Conservation (phyloP, 2,797 vertebrate species). For the Cyclopterus lumpus region DNA sequence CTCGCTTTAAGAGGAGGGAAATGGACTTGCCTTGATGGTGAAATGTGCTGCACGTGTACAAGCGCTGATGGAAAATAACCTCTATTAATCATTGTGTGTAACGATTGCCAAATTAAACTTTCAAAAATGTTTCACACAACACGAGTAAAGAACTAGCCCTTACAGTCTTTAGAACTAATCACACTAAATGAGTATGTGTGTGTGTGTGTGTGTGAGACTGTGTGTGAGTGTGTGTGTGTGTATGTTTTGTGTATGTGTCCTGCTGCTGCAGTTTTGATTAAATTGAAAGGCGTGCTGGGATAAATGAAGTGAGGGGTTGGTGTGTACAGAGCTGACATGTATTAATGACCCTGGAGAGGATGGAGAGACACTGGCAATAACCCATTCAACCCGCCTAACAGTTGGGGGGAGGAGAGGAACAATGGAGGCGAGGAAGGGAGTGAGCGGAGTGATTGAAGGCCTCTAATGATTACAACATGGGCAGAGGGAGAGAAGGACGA, state of each 20-base stretch:
- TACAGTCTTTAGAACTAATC: slow-evolving; percentile 26
- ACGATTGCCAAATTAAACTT: slow-evolving; percentile 4
- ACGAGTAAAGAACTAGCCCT: slow-evolving; percentile 12
- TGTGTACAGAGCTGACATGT: slow-evolving; percentile 77
- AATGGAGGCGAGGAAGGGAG: neutral
- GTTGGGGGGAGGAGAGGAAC: neutral
- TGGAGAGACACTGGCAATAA: slow-evolving; percentile 74
- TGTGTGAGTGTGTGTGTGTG: slow-evolving; percentile 23
- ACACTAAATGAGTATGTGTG: slow-evolving; percentile 17
- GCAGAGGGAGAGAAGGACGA: neutral
- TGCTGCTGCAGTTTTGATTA: slow-evolving; percentile 85
- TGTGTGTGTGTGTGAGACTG: neutral
- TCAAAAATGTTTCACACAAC: slow-evolving; percentile 14
- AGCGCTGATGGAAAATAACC: slow-evolving; percentile 3
- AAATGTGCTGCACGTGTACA: neutral
- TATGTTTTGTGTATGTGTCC: slow-evolving; percentile 11
- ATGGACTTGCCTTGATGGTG: neutral
- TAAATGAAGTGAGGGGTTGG: slow-evolving; percentile 83
- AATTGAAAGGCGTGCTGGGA: slow-evolving; percentile 81
- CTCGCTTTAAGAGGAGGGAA: neutral
- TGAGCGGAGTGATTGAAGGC: neutral
- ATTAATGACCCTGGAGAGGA: slow-evolving; percentile 73
- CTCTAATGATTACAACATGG: slow-evolving; percentile 11
- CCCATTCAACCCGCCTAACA: slow-evolving; percentile 48
- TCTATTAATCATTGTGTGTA: slow-evolving; percentile 31